Conservation (phyloP, 2,888 invertebrate species). For the Rhagium mordax region DNA sequence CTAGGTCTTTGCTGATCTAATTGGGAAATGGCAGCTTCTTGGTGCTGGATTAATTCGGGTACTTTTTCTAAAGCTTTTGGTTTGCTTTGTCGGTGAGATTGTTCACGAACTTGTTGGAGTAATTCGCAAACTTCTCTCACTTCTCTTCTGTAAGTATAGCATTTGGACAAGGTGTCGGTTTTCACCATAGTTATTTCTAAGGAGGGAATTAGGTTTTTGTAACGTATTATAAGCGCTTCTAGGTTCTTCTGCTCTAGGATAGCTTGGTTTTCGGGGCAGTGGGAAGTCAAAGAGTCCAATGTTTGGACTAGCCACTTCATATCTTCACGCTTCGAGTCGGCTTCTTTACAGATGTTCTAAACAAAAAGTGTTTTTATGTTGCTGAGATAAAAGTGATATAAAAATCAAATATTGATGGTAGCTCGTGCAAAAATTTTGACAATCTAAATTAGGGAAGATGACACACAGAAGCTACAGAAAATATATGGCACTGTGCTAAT, state of each 20-base stretch:
- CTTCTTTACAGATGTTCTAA: slow-evolving; percentile 91
- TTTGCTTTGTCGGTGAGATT: slow-evolving; percentile 76
- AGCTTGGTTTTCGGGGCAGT: slow-evolving; percentile 86
- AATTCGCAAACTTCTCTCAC: slow-evolving; percentile 88
- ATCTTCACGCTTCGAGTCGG: slow-evolving; percentile 91
- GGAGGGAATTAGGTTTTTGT: slow-evolving; percentile 92
- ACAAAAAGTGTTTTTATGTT: slow-evolving; percentile 21
- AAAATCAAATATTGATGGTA: too few relatives aligned
- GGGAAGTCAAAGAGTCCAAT: slow-evolving; percentile 87
- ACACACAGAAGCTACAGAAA: too few relatives aligned
- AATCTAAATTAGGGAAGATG: too few relatives aligned
- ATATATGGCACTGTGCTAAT: too few relatives aligned
- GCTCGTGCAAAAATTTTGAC: too few relatives aligned
- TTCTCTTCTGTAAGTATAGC: slow-evolving; percentile 92
- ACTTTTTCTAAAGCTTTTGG: slow-evolving; percentile 84
- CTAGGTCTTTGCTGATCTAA: slow-evolving; percentile 88
- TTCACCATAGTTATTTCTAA: slow-evolving; percentile 94
- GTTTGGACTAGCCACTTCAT: slow-evolving; percentile 97
- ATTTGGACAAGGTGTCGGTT: slow-evolving; percentile 93
- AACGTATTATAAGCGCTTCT: slow-evolving; percentile 87
- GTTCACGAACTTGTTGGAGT: slow-evolving; percentile 83
- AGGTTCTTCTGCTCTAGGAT: slow-evolving; percentile 85
- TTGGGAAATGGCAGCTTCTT: slow-evolving; percentile 86
- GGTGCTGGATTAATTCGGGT: slow-evolving; percentile 83
- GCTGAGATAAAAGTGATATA: too few relatives aligned